Base-by-base conservation (phyloP, 2,113 vertebrate genomes). In the Cryptomyrus ogoouensis region DNA sequence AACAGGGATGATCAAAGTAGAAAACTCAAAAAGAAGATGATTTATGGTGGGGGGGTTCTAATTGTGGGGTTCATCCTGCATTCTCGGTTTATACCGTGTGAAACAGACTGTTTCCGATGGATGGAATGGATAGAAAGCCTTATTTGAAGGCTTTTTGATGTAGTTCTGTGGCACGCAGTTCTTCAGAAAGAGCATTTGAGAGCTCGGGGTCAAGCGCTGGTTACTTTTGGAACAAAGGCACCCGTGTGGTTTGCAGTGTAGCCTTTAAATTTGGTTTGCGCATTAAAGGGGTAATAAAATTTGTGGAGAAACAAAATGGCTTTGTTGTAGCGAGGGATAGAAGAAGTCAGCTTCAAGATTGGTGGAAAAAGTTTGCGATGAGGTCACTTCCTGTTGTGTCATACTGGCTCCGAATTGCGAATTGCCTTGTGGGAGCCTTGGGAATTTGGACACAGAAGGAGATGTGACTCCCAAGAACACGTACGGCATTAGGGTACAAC, bases 231-330 rank as follows among this genome's bases (percentile, higher is more conserved):
- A 42, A 80, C 74, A 80, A 80, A 80, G 74, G 35, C 74, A 39
- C 35, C 70, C 35, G 74, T 80, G 35, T 42, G 74, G 74, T 80
- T 42, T 42, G 1, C 74, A 80, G 35, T 80, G 31, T 42, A 15
- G 35, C 74, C 35, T 12, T 35, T 42, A 80, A 80, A 80, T 42
- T 80, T 39, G 74, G 74, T 42, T 35, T 80, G 31, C 74, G 0
- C 35, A 92, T 92, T 91, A 92, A 94, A 94, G 94, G 93, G 93
- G 92, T 91, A 90, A 87, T 42, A 89, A 83, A 90, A 91, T 49
- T 89, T 88, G 74, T 88, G 35, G 83, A 77, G 49, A 88, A 92
- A 95, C 94, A 95, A 95, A 92, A 91, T 49, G 91, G 91, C 93
- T 95, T 95, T 96, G 94, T 95, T 89, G 70, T 44, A 85, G 52